phyloP scores from a whole-genome alignment of 2,797 vertebrate species.

The Rhynchonycteris naso region DNA sequence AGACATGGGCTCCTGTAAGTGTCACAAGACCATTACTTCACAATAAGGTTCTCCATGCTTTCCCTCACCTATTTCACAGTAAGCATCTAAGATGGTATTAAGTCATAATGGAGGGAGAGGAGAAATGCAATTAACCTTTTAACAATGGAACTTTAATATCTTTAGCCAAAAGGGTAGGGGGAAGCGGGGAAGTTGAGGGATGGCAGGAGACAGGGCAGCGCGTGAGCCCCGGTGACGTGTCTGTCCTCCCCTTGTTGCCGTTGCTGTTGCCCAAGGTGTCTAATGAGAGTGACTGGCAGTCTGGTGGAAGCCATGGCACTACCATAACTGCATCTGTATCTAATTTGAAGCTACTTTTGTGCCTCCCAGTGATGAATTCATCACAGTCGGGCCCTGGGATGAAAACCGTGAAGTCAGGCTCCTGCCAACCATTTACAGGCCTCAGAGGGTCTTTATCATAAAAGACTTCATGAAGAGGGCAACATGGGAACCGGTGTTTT shows the following conservation, averaged over 20 bases:
- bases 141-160: too few species aligned
- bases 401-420: background rate
- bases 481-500: background rate
- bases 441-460: conserved; percentile 54
- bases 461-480: background rate
- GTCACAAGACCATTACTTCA: background rate
- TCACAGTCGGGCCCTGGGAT: background rate
- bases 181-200: background rate
- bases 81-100: background rate
- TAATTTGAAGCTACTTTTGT: background rate
- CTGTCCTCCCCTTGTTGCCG: fast-evolving
- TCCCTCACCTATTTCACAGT: background rate
- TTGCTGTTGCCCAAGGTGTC: fast-evolving
- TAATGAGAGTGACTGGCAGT: fast-evolving
- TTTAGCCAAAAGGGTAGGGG: background rate
- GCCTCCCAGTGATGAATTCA: background rate
- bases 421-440: background rate
- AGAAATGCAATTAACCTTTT: background rate
- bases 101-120: background rate
- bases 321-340: background rate
- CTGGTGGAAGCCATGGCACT: fast-evolving
- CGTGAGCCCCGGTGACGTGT: fast-evolving
- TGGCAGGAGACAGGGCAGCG: fast-evolving
- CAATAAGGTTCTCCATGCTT: too few species aligned
- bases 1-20: fast-evolving